phyloP scores from a whole-genome alignment of 1,140 invertebrate species.

The Drosophila willistoni region DNA sequence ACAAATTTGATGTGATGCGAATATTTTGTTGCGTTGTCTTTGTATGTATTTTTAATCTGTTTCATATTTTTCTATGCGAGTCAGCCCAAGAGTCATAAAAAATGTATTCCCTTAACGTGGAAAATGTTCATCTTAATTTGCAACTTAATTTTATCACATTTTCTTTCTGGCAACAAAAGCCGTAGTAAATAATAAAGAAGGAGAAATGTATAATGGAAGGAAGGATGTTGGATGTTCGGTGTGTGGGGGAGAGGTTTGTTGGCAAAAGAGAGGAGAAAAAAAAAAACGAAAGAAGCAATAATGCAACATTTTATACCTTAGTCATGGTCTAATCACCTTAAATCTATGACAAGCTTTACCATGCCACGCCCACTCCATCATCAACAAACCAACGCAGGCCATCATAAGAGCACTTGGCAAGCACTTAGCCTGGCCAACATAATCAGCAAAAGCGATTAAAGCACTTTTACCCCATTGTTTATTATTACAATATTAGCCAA shows the following conservation, averaged over 20 bases:
- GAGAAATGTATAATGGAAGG: background rate
- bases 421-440: conserved; percentile 72
- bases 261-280: background rate
- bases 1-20: too few species aligned
- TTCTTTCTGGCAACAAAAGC: conserved; percentile 6
- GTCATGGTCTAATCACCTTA: conserved; percentile 24
- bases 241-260: too few species aligned
- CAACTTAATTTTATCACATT: conserved; percentile 12
- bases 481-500: conserved; percentile 79
- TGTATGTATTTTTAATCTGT: conserved; percentile 1
- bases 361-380: background rate
- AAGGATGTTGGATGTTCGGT: too few species aligned
- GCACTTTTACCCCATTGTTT: conserved; percentile 76
- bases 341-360: conserved; percentile 15
- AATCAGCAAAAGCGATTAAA: conserved; percentile 80
- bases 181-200: conserved; percentile 7
- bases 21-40: too few species aligned
- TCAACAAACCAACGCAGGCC: background rate
- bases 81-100: background rate
- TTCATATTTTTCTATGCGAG: background rate
- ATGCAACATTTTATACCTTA: conserved; percentile 20
- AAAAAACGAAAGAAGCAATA: background rate
- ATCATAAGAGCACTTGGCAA: conserved; percentile 36
- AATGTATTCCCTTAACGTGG: conserved; percentile 1
- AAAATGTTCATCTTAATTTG: conserved; percentile 12